These are phyloP conservation scores for Uropetala carovei DNA, from an alignment of 2,888 invertebrate species.

Conservation along the genomic window DNA sequence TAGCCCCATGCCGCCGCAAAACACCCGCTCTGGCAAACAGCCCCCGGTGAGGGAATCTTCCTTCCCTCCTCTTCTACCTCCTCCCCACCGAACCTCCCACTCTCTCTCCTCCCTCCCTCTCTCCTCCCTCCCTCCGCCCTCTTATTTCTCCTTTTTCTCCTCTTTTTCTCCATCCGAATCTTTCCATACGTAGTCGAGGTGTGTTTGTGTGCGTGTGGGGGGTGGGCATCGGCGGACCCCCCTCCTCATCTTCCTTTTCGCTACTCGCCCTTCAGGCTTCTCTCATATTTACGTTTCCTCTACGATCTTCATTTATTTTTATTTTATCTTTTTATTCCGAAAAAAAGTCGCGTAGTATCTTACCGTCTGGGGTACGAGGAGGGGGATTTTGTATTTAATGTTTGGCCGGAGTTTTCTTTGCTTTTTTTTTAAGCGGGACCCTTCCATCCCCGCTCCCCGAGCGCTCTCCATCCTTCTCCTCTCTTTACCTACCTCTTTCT, in stretches of 20 bases:
- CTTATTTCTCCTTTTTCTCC: not conserved
- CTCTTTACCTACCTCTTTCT: not conserved
- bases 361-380: not conserved
- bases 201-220: not conserved
- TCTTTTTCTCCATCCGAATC: not conserved
- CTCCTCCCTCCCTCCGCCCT: not conserved
- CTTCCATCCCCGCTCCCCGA: not conserved
- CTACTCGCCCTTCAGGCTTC: not conserved
- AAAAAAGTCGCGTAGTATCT: not conserved
- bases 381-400: conserved; percentile 11
- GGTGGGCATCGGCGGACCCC: not conserved
- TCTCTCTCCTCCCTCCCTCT: not conserved
- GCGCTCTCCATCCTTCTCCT: not conserved
- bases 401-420: not conserved
- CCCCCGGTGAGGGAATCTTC: conserved; percentile 22
- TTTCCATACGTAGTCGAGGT: not conserved
- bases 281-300: not conserved
- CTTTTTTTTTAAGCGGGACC: not conserved
- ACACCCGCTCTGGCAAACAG: conserved; percentile 42
- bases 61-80: not conserved
- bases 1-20: conserved; percentile 5
- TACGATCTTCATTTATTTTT: not conserved
- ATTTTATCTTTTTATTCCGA: not conserved
- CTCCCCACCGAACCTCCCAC: conserved; percentile 2
- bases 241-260: not conserved